Evolutionary conservation across 1,140 invertebrate genomes (phyloP).

Genomic region (Heterodera carotae): DNA sequence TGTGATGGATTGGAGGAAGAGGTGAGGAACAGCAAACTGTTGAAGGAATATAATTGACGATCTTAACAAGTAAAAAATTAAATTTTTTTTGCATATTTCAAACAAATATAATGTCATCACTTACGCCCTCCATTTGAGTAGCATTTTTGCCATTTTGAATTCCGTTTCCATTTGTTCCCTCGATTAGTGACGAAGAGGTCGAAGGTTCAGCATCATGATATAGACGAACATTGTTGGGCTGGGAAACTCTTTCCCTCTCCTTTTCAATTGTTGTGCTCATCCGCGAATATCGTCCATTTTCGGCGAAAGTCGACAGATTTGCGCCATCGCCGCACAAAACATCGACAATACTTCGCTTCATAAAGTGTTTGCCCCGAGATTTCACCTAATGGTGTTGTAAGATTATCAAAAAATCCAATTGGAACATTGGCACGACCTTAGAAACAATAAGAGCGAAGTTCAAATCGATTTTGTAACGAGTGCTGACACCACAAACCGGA

Average conservation of each 20-base stretch:
- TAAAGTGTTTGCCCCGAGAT: neutral
- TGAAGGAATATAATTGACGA: neutral
- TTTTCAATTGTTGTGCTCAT: neutral
- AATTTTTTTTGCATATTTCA: too few species aligned
- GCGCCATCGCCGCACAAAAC: slow-evolving; percentile 6
- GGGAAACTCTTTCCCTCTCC: neutral
- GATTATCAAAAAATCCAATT: neutral
- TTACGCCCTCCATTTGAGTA: neutral
- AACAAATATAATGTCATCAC: too few species aligned
- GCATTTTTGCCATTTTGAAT: neutral
- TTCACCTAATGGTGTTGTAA: neutral
- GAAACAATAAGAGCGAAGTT: slow-evolving; percentile 18
- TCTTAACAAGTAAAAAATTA: neutral
- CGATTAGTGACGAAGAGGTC: neutral
- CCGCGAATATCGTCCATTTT: slow-evolving; percentile 5
- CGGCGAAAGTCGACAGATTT: neutral
- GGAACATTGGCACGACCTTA: neutral
- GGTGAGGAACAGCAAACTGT: neutral
- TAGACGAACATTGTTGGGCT: neutral
- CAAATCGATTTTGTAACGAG: slow-evolving; percentile 16
- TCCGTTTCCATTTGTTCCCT: neutral
- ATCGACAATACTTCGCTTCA: slow-evolving; percentile 4
- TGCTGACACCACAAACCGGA: slow-evolving; percentile 17
- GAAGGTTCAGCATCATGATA: neutral
- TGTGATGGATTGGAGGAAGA: neutral